Percentiles rank a stretch among this genome's conserved stretches.
Conservation (phyloP, 2,113 vertebrate genomes). For the Sceloporus tristichus region DNA sequence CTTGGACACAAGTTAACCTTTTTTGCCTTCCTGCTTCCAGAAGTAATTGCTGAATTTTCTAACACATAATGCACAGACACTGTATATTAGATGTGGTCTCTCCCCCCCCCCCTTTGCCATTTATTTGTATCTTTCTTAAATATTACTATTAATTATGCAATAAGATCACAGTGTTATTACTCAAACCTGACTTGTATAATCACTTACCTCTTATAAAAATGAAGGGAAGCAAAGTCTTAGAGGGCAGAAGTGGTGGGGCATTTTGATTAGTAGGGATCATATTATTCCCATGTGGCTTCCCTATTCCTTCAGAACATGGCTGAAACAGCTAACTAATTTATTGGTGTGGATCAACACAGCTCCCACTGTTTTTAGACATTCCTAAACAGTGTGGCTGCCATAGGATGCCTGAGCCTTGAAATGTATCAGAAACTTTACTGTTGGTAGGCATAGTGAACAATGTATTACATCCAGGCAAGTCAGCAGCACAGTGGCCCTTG, state of each 20-base stretch:
- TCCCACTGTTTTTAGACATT: not conserved
- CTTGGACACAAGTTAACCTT: not conserved
- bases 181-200: not conserved
- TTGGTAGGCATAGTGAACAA: not conserved
- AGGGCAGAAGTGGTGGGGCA: too few species aligned
- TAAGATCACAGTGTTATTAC: not conserved
- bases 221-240: too few species aligned
- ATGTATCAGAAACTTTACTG: not conserved
- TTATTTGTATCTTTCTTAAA: not conserved
- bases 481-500: not conserved
- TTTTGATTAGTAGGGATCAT: too few species aligned
- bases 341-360: too few species aligned
- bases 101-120: not conserved
- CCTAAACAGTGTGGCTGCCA: not conserved
- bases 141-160: not conserved
- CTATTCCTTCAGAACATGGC: not conserved
- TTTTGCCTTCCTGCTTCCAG: not conserved
- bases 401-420: too few species aligned
- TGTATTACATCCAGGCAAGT: not conserved
- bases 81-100: not conserved
- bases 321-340: too few species aligned
- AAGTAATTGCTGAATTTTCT: conserved; percentile 8
- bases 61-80: conserved; percentile 1
- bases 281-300: not conserved
- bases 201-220: not conserved